Percentiles rank a stretch among this genome's conserved stretches.
These are phyloP conservation scores for Zhuqinia jingwanae DNA, from an alignment of 2,888 invertebrate species.

Conservation along the genomic window DNA sequence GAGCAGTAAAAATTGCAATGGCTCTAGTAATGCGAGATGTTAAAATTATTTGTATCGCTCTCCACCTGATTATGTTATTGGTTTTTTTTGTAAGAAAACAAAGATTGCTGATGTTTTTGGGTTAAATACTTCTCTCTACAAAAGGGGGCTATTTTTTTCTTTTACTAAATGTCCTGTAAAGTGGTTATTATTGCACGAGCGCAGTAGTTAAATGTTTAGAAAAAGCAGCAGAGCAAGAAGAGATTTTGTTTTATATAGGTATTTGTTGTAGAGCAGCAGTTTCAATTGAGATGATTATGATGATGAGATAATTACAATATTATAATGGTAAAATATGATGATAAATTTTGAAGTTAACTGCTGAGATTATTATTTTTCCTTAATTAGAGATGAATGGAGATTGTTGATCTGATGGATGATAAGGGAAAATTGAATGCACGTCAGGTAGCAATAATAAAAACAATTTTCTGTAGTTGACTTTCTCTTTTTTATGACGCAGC, in stretches of 20 bases:
- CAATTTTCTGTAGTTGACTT: conserved; percentile 33
- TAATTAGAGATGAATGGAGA: conserved; percentile 8
- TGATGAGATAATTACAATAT: conserved; percentile 62
- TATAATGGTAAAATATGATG: neutral
- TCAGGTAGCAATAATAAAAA: conserved; percentile 68
- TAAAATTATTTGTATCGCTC: neutral
- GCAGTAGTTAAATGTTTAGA: conserved; percentile 52
- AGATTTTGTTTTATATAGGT: conserved; percentile 12
- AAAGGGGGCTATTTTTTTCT: conserved; percentile 33
- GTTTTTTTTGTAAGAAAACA: neutral
- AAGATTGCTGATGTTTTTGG: conserved; percentile 30
- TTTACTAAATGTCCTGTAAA: neutral
- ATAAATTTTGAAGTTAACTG: conserved; percentile 15
- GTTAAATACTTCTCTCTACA: conserved; percentile 4
- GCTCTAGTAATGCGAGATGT: neutral
- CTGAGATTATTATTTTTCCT: conserved; percentile 33
- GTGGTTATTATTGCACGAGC: conserved; percentile 65
- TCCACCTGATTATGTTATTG: conserved; percentile 44
- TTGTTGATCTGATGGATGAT: conserved; percentile 50
- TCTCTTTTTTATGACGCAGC: neutral
- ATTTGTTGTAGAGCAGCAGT: conserved; percentile 61
- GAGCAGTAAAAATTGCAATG: neutral
- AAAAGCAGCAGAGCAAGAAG: conserved; percentile 69
- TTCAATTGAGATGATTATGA: conserved; percentile 68
- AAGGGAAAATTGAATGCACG: conserved; percentile 64